Base-by-base conservation (phyloP, 1,140 invertebrate species). In the Pemphigus obesinymphae region DNA sequence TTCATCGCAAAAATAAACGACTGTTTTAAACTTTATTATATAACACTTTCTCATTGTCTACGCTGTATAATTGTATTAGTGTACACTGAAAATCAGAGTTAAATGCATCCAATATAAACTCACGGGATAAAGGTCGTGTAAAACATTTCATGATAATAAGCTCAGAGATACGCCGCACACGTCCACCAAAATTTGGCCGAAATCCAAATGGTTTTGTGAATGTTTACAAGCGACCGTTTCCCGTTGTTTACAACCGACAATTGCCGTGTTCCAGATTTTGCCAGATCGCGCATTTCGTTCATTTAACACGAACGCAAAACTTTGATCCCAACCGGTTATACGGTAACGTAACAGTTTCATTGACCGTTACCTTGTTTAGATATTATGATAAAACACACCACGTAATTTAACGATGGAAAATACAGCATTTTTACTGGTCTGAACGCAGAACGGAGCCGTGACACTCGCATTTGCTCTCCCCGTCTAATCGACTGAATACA, bases 191-290 rank as follows among this genome's bases (percentile, higher is more conserved):
- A 73, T 80, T 80, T 80, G 76, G 76, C 37, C 31, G 4, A 13
- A 40, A 45, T 48, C 55, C 76, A 80, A 80, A 80, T 40, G 20
- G 55, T 37, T 61, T 61, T 20, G 53, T 26, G 20, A 58, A 43
- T 58, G 55, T 78, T 78, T 61, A 55, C 55, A 40, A 43, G 55
- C 31, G n/a, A 78, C 7, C 50, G 75, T 78, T 43, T 34, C 40
- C 48, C n/a, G 76, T 40, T 63, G 76, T 80, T 63, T 63, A 63
- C 76, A 63, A 80, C 76, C 37, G 76, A 29, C 53, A 61, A 80
- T 80, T 45, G 76, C 5, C 26, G 23, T 45, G 55, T 80, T 80
- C 37, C 37, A 11, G 17, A 31, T 31, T 50, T 31, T 43, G 37
- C 26, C 15, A 5, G 11, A 23, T 40, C 37, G 66, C 5, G 34